Base-by-base conservation (phyloP, 2,888 invertebrate genomes). In the Eupithecia tripunctaria region DNA sequence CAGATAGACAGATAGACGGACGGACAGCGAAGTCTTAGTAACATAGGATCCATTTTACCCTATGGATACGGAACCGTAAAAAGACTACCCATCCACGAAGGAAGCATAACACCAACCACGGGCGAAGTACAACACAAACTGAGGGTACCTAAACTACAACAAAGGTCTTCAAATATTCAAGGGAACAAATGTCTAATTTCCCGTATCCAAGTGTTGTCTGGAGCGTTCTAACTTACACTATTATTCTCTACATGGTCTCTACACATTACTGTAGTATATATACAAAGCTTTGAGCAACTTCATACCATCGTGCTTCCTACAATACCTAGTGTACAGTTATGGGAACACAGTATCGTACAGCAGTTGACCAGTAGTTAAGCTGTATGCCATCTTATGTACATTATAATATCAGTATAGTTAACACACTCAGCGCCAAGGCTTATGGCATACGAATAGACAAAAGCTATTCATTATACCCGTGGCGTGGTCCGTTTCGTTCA, bases 241-340 rank as follows among this genome's bases (percentile, higher is more conserved):
- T 72, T 75, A 56, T 21, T 56, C 56, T 56, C n/a, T 14, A 25
- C 25, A 51, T 70, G 70, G 72, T 69, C 70, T 69, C 67, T 70
- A 69, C 25, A 51, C 12, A 56, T 70, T 72, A 75, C 70, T 67
- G 67, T 75, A 70, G 64, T 67, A 68, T 65, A 68, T 67, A 68
- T 68, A 70, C 70, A 70, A 72, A 72, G 72, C 72, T 72, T 72
- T 72, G 74, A 67, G 72, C 68, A 75, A 62, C 72, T 72, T 63
- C 67, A 56, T 69, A 27, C 36, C 32, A 62, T 18, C 62, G n/a
- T 21, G 36, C n/a, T 32, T 63, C 62, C n/a, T 36, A 18, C 62
- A 62, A 21, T 51, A 51, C 29, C 62, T 36, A 32, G 62, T 21
- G 29, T 36, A 18, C 8, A 36, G 62, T 12, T 36, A 32, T 60